Conservation (phyloP, 2,888 invertebrate genomes). For the Athrips mouffetella region DNA sequence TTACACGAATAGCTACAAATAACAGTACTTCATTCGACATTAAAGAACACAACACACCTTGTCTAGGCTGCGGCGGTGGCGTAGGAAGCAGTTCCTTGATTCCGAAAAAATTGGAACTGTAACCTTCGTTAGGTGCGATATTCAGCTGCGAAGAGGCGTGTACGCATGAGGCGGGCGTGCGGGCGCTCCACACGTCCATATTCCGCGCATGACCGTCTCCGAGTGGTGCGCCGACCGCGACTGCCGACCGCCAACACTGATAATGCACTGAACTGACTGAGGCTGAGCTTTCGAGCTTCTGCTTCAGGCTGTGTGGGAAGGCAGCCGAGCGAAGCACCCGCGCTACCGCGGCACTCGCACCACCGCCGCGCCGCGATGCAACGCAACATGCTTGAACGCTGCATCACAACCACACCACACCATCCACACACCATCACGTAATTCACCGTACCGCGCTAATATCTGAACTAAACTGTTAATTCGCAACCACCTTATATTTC, state of each 20-base stretch:
- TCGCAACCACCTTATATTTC: no score
- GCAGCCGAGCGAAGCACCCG: slow-evolving; percentile 22
- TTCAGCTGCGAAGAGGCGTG: slow-evolving; percentile 80
- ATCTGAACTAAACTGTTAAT: no score
- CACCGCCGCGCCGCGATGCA: slow-evolving; percentile 12
- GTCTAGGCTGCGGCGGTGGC: slow-evolving; percentile 58
- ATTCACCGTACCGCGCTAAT: no score
- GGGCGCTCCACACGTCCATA: slow-evolving; percentile 87
- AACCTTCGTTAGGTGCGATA: slow-evolving; percentile 87
- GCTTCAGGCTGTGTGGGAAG: not conserved
- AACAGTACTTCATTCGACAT: no score
- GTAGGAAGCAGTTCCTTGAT: slow-evolving; percentile 68
- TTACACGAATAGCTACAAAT: no score
- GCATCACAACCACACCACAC: no score
- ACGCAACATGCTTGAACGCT: no score
- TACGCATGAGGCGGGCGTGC: slow-evolving; percentile 80
- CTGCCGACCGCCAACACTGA: slow-evolving; percentile 61
- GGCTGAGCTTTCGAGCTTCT: slow-evolving; percentile 46
- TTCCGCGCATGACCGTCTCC: slow-evolving; percentile 61
- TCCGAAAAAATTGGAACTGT: slow-evolving; percentile 90
- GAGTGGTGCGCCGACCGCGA: slow-evolving; percentile 58
- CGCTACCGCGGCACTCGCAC: slow-evolving; percentile 36
- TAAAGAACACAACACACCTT: slow-evolving; percentile 47
- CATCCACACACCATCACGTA: no score
- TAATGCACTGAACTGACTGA: no score